Base-by-base conservation (phyloP, 2,888 invertebrate species). In the Uloborus plumipes region DNA sequence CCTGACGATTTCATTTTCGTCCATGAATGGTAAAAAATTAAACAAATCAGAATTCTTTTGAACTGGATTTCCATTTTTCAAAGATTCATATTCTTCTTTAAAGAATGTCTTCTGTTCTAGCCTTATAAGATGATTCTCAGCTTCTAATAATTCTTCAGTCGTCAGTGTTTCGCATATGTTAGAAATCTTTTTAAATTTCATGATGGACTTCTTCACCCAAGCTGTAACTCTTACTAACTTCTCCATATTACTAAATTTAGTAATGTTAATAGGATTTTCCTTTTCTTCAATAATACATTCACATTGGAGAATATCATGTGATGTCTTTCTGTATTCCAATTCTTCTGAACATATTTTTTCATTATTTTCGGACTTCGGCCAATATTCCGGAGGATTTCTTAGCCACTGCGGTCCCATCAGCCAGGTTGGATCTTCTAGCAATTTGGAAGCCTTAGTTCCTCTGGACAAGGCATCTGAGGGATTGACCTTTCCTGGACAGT, bases 391-490 rank as follows among this genome's bases (percentile, higher is more conserved):
- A 16, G 18, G 16, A 13, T 26, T 15, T 16, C 0, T 53, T 13
- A 86, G 62, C 51, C 64, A 86, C 0, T 16, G 2, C 1, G 84
- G 86, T n/a, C 86, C 86, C 2, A 70, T 9, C 85, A 85, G 84
- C 85, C 86, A 86, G 0, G 80, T n/a, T 13, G n/a, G 6, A 31
- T 51, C 58, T 9, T 58, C n/a, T 20, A 39, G 16, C 20, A 87
- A 55, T 47, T 86, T 79, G 1, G 51, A 47, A 0, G 76, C 26
- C 0, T 72, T 67, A 15, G 80, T n/a, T 39, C 87, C 87, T 58
- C 86, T 22, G 0, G 87, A 85, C 0, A 86, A 86, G 18, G 86
- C 74, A 67, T 89, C 88, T 0, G 88, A 88, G 0, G 88, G 87
- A 75, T 88, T 89, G 3, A 84, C 69, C 1, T 83, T 62, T 86